Evolutionary conservation across 2,888 invertebrate genomes (phyloP).

Genomic region (Diarsia mendica): DNA sequence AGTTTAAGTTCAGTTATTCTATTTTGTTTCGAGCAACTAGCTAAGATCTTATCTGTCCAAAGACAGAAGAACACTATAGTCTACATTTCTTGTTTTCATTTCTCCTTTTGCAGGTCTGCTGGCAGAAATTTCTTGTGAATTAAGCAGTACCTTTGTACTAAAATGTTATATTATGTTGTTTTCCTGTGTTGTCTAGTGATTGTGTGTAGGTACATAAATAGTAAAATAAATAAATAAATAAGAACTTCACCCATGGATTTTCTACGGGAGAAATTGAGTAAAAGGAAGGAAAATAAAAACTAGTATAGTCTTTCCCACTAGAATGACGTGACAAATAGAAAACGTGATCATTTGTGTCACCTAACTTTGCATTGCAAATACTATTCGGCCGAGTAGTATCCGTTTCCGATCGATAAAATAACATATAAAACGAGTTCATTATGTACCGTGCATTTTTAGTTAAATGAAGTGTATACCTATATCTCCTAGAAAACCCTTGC

Average conservation of each 20-base stretch:
- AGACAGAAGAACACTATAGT: no score
- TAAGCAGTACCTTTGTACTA: no score
- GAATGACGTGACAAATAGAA: conserved; percentile 3
- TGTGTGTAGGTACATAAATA: no score
- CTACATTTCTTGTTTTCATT: no score
- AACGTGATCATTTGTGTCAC: conserved; percentile 23
- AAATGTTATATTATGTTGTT: no score
- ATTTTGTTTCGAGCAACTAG: background rate
- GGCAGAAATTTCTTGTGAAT: no score
- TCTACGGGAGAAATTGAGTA: background rate
- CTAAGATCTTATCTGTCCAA: background rate
- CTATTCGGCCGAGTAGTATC: conserved; percentile 3
- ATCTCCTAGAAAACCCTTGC: conserved; percentile 7
- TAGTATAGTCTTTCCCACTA: conserved; percentile 1
- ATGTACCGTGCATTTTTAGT: background rate
- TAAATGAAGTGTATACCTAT: background rate
- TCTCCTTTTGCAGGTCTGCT: no score
- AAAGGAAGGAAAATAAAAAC: background rate
- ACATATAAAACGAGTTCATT: no score
- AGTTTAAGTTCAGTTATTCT: background rate
- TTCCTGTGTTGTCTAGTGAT: no score
- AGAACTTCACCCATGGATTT: no score
- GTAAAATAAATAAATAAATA: no score
- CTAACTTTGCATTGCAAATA: background rate
- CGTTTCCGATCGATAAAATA: conserved; percentile 7